A percentile compares a stretch with the other conserved stretches of the same genome.
phyloP scores from a whole-genome alignment of 2,888 invertebrate species.

The Tipula helvola region DNA sequence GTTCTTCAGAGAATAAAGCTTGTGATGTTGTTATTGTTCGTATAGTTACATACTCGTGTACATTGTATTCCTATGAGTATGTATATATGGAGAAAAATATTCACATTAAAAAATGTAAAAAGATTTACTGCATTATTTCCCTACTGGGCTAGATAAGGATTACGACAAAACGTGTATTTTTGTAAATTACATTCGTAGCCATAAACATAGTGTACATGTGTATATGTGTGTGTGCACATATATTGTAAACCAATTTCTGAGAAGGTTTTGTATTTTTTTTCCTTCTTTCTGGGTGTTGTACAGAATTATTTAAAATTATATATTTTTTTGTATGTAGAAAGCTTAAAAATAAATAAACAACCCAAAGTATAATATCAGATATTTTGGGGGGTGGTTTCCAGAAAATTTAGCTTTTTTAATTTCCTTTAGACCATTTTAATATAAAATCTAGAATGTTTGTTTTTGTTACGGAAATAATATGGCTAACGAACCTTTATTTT shows the following conservation, averaged over 20 bases:
- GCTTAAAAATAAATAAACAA: not conserved
- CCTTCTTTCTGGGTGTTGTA: not conserved
- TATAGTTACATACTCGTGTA: not conserved
- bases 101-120: not conserved
- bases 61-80: not conserved
- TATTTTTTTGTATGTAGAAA: not conserved
- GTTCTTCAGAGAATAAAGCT: not conserved
- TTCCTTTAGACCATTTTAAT: not conserved
- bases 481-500: too few relatives aligned
- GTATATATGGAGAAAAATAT: not conserved
- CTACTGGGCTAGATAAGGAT: not conserved
- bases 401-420: not conserved
- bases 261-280: not conserved
- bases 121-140: not conserved
- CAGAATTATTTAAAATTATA: not conserved
- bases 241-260: not conserved
- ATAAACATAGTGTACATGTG: not conserved
- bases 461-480: too few relatives aligned
- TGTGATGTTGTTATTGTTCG: not conserved
- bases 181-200: not conserved
- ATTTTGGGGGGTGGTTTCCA: not conserved
- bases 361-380: not conserved
- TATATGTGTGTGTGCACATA: not conserved
- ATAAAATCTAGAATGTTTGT: not conserved
- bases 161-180: not conserved